Evolutionary conservation across 2,888 invertebrate genomes (phyloP).

Genomic region (Danaus chrysippus): DNA sequence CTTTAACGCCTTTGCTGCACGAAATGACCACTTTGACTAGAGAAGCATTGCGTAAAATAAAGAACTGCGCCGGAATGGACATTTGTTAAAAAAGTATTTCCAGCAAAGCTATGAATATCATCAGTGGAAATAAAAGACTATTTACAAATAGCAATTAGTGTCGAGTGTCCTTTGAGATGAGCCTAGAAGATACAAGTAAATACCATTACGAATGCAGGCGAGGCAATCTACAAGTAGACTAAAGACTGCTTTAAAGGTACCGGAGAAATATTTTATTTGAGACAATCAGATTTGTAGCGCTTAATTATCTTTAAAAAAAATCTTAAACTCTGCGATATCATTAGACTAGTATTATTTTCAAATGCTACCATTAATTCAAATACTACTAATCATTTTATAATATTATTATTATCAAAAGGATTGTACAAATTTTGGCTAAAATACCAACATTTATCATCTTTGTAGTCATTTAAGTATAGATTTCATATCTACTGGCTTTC

Average conservation of each 20-base stretch:
- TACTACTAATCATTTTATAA: not conserved
- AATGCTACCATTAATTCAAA: not conserved
- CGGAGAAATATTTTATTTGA: not conserved
- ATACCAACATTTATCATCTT: too few species aligned
- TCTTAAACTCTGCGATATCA: not conserved
- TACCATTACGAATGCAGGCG: too few species aligned
- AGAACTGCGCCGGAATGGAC: not conserved
- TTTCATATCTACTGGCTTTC: conserved; percentile 2
- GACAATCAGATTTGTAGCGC: not conserved
- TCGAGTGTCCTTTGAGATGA: conserved; percentile 24
- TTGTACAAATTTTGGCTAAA: too few species aligned
- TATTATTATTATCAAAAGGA: not conserved
- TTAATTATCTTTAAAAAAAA: not conserved
- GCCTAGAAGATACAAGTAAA: conserved; percentile 17
- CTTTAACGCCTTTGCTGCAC: too few species aligned
- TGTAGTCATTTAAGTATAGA: not conserved
- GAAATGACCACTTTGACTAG: conserved; percentile 10
- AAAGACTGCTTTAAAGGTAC: too few species aligned
- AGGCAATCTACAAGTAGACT: too few species aligned
- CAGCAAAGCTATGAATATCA: too few species aligned
- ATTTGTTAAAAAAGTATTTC: conserved; percentile 7
- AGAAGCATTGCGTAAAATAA: too few species aligned
- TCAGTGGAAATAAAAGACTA: conserved; percentile 26
- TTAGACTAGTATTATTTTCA: not conserved
- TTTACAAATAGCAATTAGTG: conserved; percentile 28